Conservation (phyloP, 2,797 vertebrate species). For the Spinus pinus region DNA sequence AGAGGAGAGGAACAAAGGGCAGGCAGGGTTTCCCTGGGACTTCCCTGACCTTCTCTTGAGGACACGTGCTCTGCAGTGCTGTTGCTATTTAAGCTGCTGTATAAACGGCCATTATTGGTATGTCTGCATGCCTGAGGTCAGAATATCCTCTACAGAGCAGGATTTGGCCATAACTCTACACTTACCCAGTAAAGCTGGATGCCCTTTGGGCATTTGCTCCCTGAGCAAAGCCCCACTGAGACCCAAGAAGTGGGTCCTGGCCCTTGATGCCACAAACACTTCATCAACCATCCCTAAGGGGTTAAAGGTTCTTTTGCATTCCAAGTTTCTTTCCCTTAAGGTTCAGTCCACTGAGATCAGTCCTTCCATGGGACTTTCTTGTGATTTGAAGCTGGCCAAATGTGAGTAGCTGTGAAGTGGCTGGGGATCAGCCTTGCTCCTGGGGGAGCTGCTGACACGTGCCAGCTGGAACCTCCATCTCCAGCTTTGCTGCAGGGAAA, state of each 20-base stretch:
- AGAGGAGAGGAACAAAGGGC: background rate
- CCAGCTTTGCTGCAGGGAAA: background rate
- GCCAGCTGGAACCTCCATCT: background rate
- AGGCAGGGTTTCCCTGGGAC: background rate
- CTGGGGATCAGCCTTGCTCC: background rate
- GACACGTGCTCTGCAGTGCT: background rate
- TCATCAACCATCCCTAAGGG: background rate
- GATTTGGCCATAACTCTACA: background rate
- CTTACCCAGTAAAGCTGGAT: background rate
- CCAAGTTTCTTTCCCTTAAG: background rate
- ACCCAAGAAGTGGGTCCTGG: background rate
- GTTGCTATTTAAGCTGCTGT: background rate
- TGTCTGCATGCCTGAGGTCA: background rate
- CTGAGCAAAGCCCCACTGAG: rapidly evolving
- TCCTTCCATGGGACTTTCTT: background rate
- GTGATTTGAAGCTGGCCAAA: slow-evolving; percentile 7
- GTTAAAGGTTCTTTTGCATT: background rate
- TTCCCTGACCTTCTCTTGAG: background rate
- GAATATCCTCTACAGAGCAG: background rate
- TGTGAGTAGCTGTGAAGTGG: background rate
- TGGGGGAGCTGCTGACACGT: slow-evolving; percentile 12
- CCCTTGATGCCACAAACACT: no score
- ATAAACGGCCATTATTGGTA: background rate
- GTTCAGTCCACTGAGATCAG: background rate
- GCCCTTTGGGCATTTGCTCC: background rate